Evolutionary conservation across 2,888 invertebrate species (phyloP).

Genomic region (Steinernema scapterisci): DNA sequence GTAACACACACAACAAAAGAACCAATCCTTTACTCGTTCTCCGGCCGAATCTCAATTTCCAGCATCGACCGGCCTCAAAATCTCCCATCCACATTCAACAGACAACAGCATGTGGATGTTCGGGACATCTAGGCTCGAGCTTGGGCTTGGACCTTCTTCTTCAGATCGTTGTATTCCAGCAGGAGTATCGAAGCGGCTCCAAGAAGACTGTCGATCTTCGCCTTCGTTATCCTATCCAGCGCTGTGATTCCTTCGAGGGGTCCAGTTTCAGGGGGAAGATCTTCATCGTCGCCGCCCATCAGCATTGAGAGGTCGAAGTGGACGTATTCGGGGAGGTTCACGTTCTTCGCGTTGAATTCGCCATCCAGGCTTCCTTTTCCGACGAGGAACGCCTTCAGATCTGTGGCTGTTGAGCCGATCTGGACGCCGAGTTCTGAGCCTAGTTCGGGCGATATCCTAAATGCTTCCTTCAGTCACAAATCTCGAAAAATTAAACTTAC

Average conservation of each 20-base stretch:
- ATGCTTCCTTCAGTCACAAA: no score
- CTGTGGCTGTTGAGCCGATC: conserved; percentile 25
- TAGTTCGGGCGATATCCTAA: conserved; percentile 16
- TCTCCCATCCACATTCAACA: neutral
- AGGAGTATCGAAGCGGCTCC: neutral
- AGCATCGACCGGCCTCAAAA: no score
- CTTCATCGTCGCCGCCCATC: conserved; percentile 27
- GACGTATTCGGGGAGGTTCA: conserved; percentile 46
- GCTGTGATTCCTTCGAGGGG: conserved; percentile 11
- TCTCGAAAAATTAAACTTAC: conserved; percentile 20
- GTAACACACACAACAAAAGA: no score
- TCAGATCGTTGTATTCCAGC: neutral
- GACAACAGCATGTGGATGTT: neutral
- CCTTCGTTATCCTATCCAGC: neutral
- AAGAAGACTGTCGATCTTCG: neutral
- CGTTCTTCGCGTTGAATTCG: conserved; percentile 44
- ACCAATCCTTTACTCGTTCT: no score
- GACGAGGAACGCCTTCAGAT: conserved; percentile 24
- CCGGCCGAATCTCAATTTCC: no score
- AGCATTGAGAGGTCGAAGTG: conserved; percentile 34
- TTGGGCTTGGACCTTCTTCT: neutral
- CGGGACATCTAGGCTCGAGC: neutral
- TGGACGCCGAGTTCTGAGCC: conserved; percentile 26
- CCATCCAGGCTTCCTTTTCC: conserved; percentile 36
- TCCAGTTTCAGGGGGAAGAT: neutral